A percentile compares a stretch with the other conserved stretches of the same genome.
Evolutionary conservation across 2,113 vertebrate species (phyloP).

Genomic region (Silurus asotus): DNA sequence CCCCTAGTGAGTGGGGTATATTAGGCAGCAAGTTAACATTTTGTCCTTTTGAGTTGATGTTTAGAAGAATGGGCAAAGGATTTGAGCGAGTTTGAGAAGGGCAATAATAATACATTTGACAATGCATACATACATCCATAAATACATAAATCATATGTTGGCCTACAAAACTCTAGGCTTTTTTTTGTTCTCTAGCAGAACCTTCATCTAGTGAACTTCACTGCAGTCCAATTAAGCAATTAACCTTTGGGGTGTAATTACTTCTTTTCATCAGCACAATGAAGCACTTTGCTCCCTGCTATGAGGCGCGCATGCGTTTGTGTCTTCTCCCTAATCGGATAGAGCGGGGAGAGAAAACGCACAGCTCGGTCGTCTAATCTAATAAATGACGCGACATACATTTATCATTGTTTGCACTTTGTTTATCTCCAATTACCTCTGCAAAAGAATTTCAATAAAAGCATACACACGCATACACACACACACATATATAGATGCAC

Average conservation of each 20-base stretch:
- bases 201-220: constrained; percentile 38
- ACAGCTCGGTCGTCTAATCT: constrained; percentile 28
- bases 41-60: too few relatives aligned
- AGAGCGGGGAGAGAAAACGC: constrained; percentile 39
- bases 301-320: background rate
- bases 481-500: constrained; percentile 6
- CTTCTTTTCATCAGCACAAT: constrained; percentile 49
- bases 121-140: background rate
- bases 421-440: constrained; percentile 53
- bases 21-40: too few relatives aligned
- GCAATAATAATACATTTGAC: too few relatives aligned
- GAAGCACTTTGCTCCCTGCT: constrained; percentile 25
- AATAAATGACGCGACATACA: constrained; percentile 43
- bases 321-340: constrained; percentile 47
- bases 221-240: constrained; percentile 55
- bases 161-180: background rate
- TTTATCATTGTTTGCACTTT: constrained; percentile 55
- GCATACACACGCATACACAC: background rate
- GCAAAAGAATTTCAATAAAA: constrained; percentile 51
- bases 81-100: too few relatives aligned
- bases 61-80: too few relatives aligned
- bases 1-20: too few relatives aligned
- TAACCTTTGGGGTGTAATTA: constrained; percentile 60
- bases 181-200: constrained; percentile 2
- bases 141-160: background rate